phyloP scores from a whole-genome alignment of 1,140 invertebrate species.

The Cydia splendana region DNA sequence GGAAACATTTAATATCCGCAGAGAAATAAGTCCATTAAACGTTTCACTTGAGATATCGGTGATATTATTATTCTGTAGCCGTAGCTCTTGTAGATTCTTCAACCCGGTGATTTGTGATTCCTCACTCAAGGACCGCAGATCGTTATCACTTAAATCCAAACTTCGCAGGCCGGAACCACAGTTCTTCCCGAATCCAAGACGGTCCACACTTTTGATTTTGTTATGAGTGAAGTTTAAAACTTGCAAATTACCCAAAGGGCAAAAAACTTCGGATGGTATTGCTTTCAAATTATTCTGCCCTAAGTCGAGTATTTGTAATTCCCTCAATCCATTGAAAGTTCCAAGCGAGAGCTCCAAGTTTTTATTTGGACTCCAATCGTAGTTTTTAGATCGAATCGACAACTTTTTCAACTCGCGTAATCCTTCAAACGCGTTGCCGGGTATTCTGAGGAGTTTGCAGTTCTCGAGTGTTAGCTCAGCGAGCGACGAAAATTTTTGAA shows the following conservation, averaged over 20 bases:
- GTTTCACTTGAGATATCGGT: constrained; percentile 89
- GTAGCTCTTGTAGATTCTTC: constrained; percentile 86
- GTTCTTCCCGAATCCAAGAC: constrained; percentile 85
- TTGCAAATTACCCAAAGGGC: constrained; percentile 88
- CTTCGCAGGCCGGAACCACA: constrained; percentile 83
- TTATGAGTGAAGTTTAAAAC: constrained; percentile 91
- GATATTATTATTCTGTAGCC: constrained; percentile 90
- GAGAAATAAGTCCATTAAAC: constrained; percentile 86
- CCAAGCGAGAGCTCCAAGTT: constrained; percentile 84
- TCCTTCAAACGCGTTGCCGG: constrained; percentile 88
- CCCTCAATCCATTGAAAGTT: constrained; percentile 86
- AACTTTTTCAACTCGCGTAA: constrained; percentile 87
- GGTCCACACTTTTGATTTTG: constrained; percentile 85
- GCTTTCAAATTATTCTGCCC: constrained; percentile 89
- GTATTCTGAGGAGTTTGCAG: constrained; percentile 90
- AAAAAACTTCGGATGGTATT: constrained; percentile 87
- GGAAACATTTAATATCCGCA: constrained; percentile 91
- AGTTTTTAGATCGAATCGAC: constrained; percentile 87
- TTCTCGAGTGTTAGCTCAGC: constrained; percentile 86
- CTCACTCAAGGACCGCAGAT: constrained; percentile 85
- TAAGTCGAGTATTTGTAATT: constrained; percentile 88
- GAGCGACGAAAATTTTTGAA: constrained; percentile 87
- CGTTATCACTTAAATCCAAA: constrained; percentile 90
- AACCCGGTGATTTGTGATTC: constrained; percentile 86
- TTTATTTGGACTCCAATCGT: constrained; percentile 86